Evolutionary conservation across 1,140 invertebrate species (phyloP), one percentile per base, ranked within the genome.

Genomic region (Lepidotrigona ventralis): DNA sequence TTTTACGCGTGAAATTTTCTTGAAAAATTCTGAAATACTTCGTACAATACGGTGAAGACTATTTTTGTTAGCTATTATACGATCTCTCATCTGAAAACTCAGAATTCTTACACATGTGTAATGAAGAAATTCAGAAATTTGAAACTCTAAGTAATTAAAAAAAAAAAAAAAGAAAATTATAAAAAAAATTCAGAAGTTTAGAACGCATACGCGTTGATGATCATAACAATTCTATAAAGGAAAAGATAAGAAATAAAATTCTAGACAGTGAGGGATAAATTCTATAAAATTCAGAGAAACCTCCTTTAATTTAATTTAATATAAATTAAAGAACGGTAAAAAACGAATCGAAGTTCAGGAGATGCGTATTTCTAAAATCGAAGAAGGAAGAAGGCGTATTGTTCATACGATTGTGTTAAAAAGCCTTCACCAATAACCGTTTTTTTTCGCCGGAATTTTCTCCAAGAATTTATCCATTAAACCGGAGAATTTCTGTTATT

Each of bases 361-460:
- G 0, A 39, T 6, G 6, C 39, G 39, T 39, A 39, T 3, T 39
- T 39, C 39, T 6, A 15, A n/a, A 60, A 60, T 12, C 23, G 11
- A 60, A 60, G 17, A n/a, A 33, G 14, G 14, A 69, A 69, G 39
- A 23, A 21, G 33, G 33, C 2, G 4, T 33, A 33, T 23, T 1
- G 66, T 17, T 39, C 11, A 60, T 6, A 26, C 26, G 12, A 79
- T n/a, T 79, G 29, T 39, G 53, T n/a, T 60, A 23, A 79, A n/a
- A 56, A 54, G 54, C 29, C 21, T 54, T 53, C 51, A 33, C 21
- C 21, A 11, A 21, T 29, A 29, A 23, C 51, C 29, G 17, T 79
- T 69, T n/a, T n/a, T n/a, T n/a, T n/a, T 39, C 60, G 15, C 39
- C 12, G 58, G n/a, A 69, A 79, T 56, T 53, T 78, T n/a, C 33